phyloP scores from a whole-genome alignment of 2,113 vertebrate genomes.

The Ammodytes marinus region DNA sequence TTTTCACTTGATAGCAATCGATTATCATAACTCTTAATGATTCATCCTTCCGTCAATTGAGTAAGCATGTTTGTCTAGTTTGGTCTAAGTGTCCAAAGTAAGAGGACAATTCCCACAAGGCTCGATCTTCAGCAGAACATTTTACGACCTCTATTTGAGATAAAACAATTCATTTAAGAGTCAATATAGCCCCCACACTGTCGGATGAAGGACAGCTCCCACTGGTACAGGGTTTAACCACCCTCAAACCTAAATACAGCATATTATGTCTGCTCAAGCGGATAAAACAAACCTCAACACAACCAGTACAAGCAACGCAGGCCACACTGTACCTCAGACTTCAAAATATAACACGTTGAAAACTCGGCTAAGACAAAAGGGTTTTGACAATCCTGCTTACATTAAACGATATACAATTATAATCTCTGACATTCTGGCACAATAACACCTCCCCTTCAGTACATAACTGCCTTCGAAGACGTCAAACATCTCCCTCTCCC shows the following conservation, averaged over 20 bases:
- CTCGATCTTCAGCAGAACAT: slow-evolving; percentile 6
- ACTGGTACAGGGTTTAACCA: slow-evolving; percentile 11
- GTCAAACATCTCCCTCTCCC: neutral
- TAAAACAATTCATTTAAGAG: slow-evolving; percentile 14
- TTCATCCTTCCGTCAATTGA: neutral
- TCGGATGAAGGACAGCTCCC: slow-evolving; percentile 3
- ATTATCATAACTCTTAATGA: neutral
- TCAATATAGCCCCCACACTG: slow-evolving; percentile 1
- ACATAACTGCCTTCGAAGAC: neutral
- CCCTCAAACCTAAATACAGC: slow-evolving; percentile 3
- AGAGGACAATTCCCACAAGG: neutral
- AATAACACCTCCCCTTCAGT: slow-evolving; percentile 7
- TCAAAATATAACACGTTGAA: slow-evolving; percentile 9
- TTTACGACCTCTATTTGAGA: slow-evolving; percentile 1
- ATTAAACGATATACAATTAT: slow-evolving; percentile 1
- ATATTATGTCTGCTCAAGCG: slow-evolving; percentile 7
- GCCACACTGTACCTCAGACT: neutral
- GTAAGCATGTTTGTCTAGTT: neutral
- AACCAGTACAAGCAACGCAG: neutral
- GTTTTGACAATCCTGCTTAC: neutral
- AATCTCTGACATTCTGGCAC: neutral
- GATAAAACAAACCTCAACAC: slow-evolving; percentile 14
- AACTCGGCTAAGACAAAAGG: neutral
- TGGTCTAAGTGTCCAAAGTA: neutral
- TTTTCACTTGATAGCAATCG: neutral